Conservation (phyloP, 2,797 vertebrate species). For the Phalanger gymnotis region DNA sequence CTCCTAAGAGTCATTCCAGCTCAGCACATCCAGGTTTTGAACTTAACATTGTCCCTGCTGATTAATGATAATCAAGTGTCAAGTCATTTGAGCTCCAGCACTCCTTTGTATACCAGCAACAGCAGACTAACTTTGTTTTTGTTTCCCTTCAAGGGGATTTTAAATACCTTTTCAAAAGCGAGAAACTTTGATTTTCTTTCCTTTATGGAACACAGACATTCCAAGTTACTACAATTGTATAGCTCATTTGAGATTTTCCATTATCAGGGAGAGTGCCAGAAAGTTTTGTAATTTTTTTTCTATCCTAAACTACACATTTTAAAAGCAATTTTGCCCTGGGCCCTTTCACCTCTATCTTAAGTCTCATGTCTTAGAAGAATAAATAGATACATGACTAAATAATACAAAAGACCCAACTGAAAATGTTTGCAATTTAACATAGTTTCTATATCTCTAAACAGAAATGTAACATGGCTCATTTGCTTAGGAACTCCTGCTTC, state of each 20-base stretch:
- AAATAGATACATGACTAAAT: constrained; percentile 17
- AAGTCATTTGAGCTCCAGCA: constrained; percentile 27
- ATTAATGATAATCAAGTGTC: constrained; percentile 60
- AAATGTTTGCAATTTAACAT: constrained; percentile 56
- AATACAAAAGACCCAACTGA: neutral
- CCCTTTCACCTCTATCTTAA: constrained; percentile 22
- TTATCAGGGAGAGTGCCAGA: constrained; percentile 30
- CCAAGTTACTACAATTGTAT: neutral
- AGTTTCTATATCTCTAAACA: constrained; percentile 57
- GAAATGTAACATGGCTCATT: constrained; percentile 28
- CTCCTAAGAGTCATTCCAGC: constrained; percentile 42
- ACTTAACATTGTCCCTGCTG: constrained; percentile 63
- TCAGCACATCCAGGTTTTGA: constrained; percentile 56
- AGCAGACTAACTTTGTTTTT: constrained; percentile 39
- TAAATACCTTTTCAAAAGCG: constrained; percentile 31
- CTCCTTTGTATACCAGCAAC: constrained; percentile 49
- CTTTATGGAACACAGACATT: neutral
- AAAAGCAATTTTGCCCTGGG: neutral
- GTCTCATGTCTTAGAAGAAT: constrained; percentile 1
- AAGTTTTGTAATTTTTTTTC: neutral
- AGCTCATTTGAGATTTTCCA: neutral
- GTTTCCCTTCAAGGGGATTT: neutral
- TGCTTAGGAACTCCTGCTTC: constrained; percentile 36
- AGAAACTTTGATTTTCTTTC: neutral
- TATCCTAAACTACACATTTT: neutral